A percentile compares a stretch with the other conserved stretches of the same genome.
phyloP scores from a whole-genome alignment of 2,888 invertebrate genomes.

The Lasiommata megera region DNA sequence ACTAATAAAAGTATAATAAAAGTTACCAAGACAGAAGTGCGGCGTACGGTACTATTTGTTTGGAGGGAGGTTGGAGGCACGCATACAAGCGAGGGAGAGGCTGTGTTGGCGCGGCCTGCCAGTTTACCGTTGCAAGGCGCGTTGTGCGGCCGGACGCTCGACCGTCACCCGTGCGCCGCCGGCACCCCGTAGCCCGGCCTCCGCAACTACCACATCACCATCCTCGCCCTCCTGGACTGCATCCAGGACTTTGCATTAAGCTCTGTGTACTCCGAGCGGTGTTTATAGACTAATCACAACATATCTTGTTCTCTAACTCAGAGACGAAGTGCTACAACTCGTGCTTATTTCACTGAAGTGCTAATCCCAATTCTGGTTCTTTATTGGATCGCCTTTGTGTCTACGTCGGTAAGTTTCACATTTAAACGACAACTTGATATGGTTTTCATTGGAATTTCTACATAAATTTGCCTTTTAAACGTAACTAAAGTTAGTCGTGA shows the following conservation, averaged over 20 bases:
- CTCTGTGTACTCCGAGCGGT: constrained; percentile 51
- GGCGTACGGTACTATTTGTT: constrained; percentile 80
- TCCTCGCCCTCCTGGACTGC: constrained; percentile 45
- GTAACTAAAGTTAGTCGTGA: constrained; percentile 27
- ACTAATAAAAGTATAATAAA: constrained; percentile 75
- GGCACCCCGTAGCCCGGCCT: constrained; percentile 57
- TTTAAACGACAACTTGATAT: constrained; percentile 12
- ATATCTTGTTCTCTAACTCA: constrained; percentile 53
- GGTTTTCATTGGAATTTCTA: constrained; percentile 11
- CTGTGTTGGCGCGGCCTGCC: constrained; percentile 71
- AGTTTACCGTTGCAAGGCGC: constrained; percentile 82
- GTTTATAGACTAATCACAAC: constrained; percentile 51
- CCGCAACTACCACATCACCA: constrained; percentile 45
- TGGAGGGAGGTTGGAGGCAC: constrained; percentile 79
- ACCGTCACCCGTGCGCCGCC: constrained; percentile 74
- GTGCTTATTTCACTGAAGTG: constrained; percentile 75
- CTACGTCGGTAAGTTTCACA: constrained; percentile 57
- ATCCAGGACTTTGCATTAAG: constrained; percentile 44
- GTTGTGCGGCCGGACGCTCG: constrained; percentile 77
- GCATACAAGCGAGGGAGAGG: constrained; percentile 76
- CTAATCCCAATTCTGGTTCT: constrained; percentile 71
- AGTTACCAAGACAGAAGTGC: constrained; percentile 76
- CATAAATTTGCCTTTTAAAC: constrained; percentile 25
- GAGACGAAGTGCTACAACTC: constrained; percentile 73
- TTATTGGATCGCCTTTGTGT: constrained; percentile 72